Conservation (phyloP, 2,797 vertebrate genomes). For the Helicolenus hilgendorfi region DNA sequence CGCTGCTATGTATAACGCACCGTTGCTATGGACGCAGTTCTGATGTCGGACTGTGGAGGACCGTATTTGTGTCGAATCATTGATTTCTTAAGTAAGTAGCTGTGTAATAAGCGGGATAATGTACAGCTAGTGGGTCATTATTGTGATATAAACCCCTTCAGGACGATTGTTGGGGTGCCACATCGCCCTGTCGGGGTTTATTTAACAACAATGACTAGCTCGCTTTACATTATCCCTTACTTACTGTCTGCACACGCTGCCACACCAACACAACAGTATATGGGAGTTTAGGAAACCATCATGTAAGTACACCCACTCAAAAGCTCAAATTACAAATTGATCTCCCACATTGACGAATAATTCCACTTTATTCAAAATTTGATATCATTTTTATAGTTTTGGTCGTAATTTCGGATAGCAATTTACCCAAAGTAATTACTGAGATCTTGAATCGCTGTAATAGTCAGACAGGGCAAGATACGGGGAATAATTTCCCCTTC, state of each 20-base stretch:
- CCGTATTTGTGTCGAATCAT: background rate
- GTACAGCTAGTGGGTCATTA: background rate
- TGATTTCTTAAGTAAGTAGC: background rate
- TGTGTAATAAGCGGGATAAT: background rate
- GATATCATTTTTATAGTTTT: background rate
- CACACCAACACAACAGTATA: background rate
- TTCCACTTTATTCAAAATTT: background rate
- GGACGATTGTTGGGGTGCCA: background rate
- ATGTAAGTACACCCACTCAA: background rate
- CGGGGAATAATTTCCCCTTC: background rate
- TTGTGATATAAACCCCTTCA: background rate
- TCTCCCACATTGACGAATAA: background rate
- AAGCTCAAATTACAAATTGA: background rate
- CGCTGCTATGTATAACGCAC: no score
- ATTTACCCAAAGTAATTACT: background rate
- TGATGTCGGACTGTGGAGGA: background rate
- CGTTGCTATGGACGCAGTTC: background rate
- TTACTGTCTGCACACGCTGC: background rate
- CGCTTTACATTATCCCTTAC: background rate
- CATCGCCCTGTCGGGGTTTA: background rate
- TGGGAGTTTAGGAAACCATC: background rate
- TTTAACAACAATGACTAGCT: background rate
- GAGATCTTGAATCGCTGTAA: background rate
- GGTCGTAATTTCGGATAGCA: background rate
- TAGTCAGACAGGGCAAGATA: background rate